Evolutionary conservation across 2,888 invertebrate genomes (phyloP).

Genomic region (Taphrorychus bicolor): DNA sequence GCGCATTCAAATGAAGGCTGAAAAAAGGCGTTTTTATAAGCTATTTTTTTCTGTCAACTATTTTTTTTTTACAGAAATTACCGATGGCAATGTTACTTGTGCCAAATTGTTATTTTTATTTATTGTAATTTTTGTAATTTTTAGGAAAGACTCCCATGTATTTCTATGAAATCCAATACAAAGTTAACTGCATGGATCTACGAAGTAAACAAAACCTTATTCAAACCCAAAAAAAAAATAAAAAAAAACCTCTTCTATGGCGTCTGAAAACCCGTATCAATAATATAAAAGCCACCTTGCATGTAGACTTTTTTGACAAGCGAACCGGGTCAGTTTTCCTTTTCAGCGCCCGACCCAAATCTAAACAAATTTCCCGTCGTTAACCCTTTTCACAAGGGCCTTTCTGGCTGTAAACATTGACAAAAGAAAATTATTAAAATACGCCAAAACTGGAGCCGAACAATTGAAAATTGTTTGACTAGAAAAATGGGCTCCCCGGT

Average conservation of each 20-base stretch:
- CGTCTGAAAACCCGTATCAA: neutral
- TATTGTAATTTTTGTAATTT: too few species aligned
- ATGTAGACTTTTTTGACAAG: neutral
- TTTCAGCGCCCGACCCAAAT: neutral
- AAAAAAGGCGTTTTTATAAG: too few species aligned
- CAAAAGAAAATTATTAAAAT: neutral
- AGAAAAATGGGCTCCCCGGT: neutral
- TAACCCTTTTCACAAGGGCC: neutral
- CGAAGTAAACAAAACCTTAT: neutral
- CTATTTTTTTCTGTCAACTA: too few species aligned
- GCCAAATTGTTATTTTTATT: too few species aligned
- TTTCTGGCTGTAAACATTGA: conserved; percentile 5
- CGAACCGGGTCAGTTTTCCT: neutral
- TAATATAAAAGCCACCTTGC: neutral
- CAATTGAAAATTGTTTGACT: neutral
- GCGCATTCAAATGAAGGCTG: too few species aligned
- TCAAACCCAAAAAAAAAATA: neutral
- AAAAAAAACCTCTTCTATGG: neutral
- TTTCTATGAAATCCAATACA: too few species aligned
- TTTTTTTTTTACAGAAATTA: too few species aligned
- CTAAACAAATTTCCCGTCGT: conserved; percentile 3
- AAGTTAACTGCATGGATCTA: too few species aligned
- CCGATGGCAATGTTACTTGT: too few species aligned
- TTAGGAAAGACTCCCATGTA: too few species aligned
- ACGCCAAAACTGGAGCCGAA: neutral